A percentile compares a stretch with the other conserved stretches of the same genome.
phyloP scores from a whole-genome alignment of 1,140 invertebrate species.

The Euwallacea similis region DNA sequence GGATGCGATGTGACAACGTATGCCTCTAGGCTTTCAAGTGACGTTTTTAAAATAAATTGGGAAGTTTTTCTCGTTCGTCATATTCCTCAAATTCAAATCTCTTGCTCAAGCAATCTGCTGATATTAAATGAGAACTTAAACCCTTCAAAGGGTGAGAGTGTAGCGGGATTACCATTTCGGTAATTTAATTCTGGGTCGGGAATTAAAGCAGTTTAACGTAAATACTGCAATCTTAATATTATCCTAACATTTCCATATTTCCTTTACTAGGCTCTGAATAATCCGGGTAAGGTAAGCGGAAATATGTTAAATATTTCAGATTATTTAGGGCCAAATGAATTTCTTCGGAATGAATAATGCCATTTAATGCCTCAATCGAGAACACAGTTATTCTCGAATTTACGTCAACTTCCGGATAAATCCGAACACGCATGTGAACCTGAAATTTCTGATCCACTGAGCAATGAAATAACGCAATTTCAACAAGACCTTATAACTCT shows the following conservation, averaged over 20 bases:
- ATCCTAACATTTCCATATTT: conserved; percentile 21
- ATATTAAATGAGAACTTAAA: conserved; percentile 6
- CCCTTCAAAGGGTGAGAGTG: conserved; percentile 9
- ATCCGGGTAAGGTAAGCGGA: conserved; percentile 13
- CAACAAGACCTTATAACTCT: too few relatives aligned
- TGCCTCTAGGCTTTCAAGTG: too few relatives aligned
- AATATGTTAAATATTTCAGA: conserved; percentile 20
- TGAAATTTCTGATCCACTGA: too few relatives aligned
- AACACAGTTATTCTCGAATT: too few relatives aligned
- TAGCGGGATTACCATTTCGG: conserved; percentile 14
- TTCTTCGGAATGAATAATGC: too few relatives aligned
- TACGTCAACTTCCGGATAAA: too few relatives aligned
- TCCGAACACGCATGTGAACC: too few relatives aligned
- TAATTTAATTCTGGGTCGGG: conserved; percentile 16
- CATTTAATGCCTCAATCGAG: too few relatives aligned
- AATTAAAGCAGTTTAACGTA: conserved; percentile 19
- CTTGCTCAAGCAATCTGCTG: conserved; percentile 9
- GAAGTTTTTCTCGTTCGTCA: too few relatives aligned
- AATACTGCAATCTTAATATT: conserved; percentile 25
- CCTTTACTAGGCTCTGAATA: conserved; percentile 4
- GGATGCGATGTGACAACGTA: conserved; percentile 12
- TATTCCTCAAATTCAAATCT: neutral
- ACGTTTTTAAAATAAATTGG: too few relatives aligned
- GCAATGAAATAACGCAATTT: too few relatives aligned
- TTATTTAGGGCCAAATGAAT: conserved; percentile 1